Evolutionary conservation across 1,140 invertebrate genomes (phyloP).

Genomic region (Nylanderia fulva): DNA sequence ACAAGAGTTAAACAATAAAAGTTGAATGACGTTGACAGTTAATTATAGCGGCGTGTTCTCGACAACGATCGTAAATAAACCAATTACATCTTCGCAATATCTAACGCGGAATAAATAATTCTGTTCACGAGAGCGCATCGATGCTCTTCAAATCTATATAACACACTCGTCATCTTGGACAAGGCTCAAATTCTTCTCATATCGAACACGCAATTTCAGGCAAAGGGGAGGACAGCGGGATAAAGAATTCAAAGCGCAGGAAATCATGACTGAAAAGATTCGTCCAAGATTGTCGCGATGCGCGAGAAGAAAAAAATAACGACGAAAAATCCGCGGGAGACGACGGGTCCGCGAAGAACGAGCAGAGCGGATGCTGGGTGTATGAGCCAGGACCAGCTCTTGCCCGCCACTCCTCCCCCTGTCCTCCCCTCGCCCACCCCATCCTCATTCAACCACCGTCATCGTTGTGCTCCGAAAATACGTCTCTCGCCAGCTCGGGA

Average conservation of each 20-base stretch:
- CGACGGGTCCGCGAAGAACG: not conserved
- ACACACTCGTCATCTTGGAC: not conserved
- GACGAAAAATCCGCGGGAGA: not conserved
- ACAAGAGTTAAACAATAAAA: not conserved
- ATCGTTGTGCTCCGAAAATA: not conserved
- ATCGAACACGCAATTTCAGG: not conserved
- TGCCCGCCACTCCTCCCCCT: not conserved
- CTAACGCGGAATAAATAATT: not conserved
- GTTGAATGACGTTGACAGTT: not conserved
- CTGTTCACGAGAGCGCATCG: not conserved
- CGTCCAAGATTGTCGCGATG: not conserved
- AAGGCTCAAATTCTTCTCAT: not conserved
- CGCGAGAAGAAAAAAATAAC: not conserved
- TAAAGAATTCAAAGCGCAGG: not conserved
- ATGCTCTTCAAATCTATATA: not conserved
- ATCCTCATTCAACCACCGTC: no score
- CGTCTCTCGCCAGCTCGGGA: not conserved
- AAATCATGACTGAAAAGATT: conserved; percentile 19
- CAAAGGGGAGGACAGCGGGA: not conserved
- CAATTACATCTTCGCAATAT: conserved; percentile 12
- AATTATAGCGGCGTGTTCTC: not conserved
- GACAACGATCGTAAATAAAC: conserved; percentile 34
- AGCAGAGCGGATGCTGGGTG: not conserved
- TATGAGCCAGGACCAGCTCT: conserved; percentile 38
- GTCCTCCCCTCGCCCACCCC: not conserved